These are phyloP conservation scores for Rhadina sibilatrix DNA, from an alignment of 2,113 vertebrate genomes.

Conservation along the genomic window DNA sequence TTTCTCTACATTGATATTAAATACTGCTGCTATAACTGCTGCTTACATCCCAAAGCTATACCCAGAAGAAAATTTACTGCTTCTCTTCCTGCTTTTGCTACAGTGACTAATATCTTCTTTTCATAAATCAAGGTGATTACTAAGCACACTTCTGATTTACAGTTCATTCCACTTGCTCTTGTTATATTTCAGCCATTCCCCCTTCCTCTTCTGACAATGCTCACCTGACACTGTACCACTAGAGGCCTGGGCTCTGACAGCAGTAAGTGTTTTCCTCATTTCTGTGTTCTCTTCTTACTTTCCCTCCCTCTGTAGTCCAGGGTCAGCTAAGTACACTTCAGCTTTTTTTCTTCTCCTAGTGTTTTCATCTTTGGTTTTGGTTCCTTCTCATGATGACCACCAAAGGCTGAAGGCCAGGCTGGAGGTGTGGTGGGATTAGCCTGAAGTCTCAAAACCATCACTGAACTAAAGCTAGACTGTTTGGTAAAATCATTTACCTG, in stretches of 20 bases:
- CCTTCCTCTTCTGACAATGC: background rate
- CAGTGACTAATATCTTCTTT: background rate
- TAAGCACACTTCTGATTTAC: background rate
- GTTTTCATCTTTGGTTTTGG: background rate
- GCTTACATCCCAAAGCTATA: background rate
- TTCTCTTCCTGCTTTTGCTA: background rate
- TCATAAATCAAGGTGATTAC: background rate
- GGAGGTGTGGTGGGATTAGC: background rate
- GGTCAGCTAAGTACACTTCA: background rate
- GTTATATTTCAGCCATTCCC: background rate
- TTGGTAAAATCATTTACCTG: background rate
- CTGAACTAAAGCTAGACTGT: background rate
- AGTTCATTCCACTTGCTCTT: background rate
- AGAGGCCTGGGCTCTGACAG: background rate
- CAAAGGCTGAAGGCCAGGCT: background rate
- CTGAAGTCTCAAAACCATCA: background rate
- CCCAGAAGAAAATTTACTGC: background rate
- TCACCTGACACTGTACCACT: background rate
- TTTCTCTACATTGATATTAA: background rate
- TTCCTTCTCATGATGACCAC: background rate
- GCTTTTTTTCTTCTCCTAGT: background rate
- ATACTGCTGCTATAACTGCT: background rate
- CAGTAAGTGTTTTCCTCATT: background rate
- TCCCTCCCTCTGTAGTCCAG: background rate
- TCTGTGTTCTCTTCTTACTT: background rate